Conservation (phyloP, 2,888 invertebrate species). For the Lithophane semibrunnea region DNA sequence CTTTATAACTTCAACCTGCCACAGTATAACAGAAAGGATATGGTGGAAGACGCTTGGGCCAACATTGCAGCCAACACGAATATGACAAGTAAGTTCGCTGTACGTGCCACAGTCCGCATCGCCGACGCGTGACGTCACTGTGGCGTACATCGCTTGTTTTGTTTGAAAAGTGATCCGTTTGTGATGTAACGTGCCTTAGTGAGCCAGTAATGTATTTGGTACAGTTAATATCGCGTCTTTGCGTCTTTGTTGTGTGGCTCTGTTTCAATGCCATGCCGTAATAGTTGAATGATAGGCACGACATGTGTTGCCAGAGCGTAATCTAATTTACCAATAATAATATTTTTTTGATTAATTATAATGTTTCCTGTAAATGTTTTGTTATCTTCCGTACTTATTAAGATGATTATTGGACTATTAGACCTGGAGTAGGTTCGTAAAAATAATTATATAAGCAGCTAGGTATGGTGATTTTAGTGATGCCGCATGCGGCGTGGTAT, state of each 20-base stretch:
- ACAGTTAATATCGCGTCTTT: conserved; percentile 35
- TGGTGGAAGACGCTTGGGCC: conserved; percentile 71
- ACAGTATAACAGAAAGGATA: conserved; percentile 73
- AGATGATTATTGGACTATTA: background rate
- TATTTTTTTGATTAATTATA: background rate
- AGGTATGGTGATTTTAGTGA: background rate
- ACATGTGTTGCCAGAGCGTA: conserved; percentile 43
- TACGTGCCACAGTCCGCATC: conserved; percentile 24
- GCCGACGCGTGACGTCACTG: conserved; percentile 40
- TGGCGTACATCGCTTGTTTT: conserved; percentile 38
- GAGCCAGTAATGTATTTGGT: conserved; percentile 42
- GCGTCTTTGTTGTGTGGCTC: conserved; percentile 43
- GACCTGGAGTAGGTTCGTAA: background rate
- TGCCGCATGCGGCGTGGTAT: background rate
- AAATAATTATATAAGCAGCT: background rate
- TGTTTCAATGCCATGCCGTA: conserved; percentile 49
- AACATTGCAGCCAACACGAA: conserved; percentile 66
- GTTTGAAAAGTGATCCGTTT: conserved; percentile 22
- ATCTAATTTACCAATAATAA: conserved; percentile 2
- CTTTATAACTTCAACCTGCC: conserved; percentile 71
- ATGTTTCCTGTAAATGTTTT: background rate
- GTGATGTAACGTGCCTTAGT: background rate
- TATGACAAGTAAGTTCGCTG: conserved; percentile 67
- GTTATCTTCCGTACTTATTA: background rate
- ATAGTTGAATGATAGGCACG: conserved; percentile 34